Conservation (phyloP, 2,797 vertebrate species). For the Pipistrellus pygmaeus region DNA sequence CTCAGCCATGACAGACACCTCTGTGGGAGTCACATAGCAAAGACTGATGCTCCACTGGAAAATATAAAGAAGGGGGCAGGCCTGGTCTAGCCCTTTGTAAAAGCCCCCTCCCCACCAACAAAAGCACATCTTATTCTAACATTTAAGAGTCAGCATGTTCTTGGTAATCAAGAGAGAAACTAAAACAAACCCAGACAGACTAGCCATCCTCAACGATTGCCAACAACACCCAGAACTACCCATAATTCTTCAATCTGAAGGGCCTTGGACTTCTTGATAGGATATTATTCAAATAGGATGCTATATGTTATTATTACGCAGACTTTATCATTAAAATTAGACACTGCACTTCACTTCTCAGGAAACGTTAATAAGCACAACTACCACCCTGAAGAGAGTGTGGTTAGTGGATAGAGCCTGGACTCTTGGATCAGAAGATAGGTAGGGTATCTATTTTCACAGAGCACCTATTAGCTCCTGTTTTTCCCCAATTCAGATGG, state of each 20-base stretch:
- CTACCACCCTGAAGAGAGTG: not conserved
- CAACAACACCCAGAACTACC: not conserved
- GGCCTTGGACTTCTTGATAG: not conserved
- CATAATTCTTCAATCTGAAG: constrained; percentile 26
- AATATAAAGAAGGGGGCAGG: not conserved
- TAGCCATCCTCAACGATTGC: not conserved
- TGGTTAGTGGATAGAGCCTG: not conserved
- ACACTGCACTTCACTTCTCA: not conserved
- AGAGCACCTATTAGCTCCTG: not conserved
- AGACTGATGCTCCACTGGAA: not conserved
- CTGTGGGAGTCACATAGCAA: not conserved
- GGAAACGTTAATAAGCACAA: not conserved
- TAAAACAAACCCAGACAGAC: constrained; percentile 50
- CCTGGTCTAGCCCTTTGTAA: not conserved
- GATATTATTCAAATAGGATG: not conserved
- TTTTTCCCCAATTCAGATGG: not conserved
- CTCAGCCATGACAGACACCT: not conserved
- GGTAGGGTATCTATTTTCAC: constrained; percentile 12
- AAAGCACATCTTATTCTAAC: constrained; percentile 27
- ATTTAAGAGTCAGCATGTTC: constrained; percentile 45
- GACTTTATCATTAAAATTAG: constrained; percentile 5
- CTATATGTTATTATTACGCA: not conserved
- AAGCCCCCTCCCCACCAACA: not conserved
- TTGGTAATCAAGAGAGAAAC: constrained; percentile 57
- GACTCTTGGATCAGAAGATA: not conserved